These are phyloP conservation scores for Parauchenoglanis ngamensis DNA, from an alignment of 2,797 vertebrate genomes.

Conservation along the genomic window DNA sequence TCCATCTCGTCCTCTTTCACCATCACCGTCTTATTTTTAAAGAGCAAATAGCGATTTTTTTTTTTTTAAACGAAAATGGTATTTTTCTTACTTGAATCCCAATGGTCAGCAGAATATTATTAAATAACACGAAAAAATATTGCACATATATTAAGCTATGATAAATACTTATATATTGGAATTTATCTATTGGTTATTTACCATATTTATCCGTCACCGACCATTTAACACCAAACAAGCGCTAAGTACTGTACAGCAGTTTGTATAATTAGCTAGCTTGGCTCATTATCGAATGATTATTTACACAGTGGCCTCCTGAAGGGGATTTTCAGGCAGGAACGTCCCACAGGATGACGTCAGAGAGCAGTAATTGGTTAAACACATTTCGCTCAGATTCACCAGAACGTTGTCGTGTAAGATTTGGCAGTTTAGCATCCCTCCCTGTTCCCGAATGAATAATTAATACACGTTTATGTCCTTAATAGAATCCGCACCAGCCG, in stretches of 20 bases:
- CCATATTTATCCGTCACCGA: not conserved
- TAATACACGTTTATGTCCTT: not conserved
- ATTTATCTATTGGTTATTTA: not conserved
- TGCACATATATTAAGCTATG: not conserved
- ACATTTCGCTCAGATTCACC: not conserved
- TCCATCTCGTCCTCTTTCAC: not conserved
- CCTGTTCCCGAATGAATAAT: no score
- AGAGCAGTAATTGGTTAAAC: not conserved
- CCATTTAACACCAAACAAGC: not conserved
- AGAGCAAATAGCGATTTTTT: no score
- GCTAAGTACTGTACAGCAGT: not conserved
- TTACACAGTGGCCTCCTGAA: not conserved
- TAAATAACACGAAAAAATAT: not conserved
- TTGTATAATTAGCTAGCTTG: not conserved
- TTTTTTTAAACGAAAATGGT: not conserved
- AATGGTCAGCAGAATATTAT: not conserved
- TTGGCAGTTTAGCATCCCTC: conserved; percentile 57
- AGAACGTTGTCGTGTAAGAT: not conserved
- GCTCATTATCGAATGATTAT: not conserved
- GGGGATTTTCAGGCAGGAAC: not conserved
- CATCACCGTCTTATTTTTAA: not conserved
- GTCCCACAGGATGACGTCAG: not conserved
- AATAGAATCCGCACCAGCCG: conserved; percentile 61
- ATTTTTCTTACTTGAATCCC: not conserved
- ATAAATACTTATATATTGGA: not conserved